Base-by-base conservation (phyloP, 1,140 invertebrate species). In the Meloidogyne exigua region DNA sequence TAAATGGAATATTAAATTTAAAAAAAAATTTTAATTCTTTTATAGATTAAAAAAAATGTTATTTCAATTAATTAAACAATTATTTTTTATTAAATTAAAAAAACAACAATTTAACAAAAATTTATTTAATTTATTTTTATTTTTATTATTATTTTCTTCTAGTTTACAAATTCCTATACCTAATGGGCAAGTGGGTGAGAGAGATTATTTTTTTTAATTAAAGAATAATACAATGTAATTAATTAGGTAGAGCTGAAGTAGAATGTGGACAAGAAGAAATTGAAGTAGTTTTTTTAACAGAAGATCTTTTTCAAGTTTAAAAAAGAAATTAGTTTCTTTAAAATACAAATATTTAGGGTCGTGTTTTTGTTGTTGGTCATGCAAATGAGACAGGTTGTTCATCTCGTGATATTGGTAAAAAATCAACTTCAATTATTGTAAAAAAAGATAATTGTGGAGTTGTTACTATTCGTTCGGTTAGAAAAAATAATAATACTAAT, bases 211-310 rank as follows among this genome's bases (percentile, higher is more conserved):
- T 32, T 28, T 57, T 66, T 67, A n/a, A n/a, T n/a, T n/a, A n/a
- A n/a, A n/a, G n/a, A n/a, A n/a, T n/a, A n/a, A n/a, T n/a, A n/a
- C n/a, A n/a, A n/a, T n/a, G n/a, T n/a, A n/a, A n/a, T n/a, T n/a
- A n/a, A n/a, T 12, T 18, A 87, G 84, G 84, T 25, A 77, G 75
- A 68, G 80, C 80, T 5, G 84, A 85, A 78, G 84, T 85, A 13
- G 84, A 85, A 76, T 85, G 84, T 73, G 82, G 84, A 23, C 80
- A 85, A 79, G 86, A 84, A n/a, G 79, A 76, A 10, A 85, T 85
- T 65, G 85, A 87, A 72, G 76, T 82, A 5, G 85, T 85, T n/a
- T 85, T 85, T 73, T 68, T 87, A 15, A 85, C 85, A 66, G 62
- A 83, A 72, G 81, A 80, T 36, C 23, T 77, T 71, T 84, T 83